Base-by-base conservation (phyloP, 2,888 invertebrate genomes). In the Gibbula magus region DNA sequence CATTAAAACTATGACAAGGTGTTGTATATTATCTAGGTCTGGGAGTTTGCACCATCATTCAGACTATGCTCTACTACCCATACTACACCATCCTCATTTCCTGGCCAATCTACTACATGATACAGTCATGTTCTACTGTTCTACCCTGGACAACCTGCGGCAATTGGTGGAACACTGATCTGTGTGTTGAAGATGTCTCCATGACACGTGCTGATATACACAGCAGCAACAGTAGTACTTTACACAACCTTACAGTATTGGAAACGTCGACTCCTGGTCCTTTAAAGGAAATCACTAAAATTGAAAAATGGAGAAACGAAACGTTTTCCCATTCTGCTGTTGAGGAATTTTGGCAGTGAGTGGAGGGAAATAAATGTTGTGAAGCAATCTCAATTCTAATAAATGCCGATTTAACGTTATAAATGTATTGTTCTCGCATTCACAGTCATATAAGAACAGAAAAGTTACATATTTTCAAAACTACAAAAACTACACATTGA, bases 71-170 rank as follows among this genome's bases (percentile, higher is more conserved):
- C n/a, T 22, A 20, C 22, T n/a, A n/a, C 25, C 20, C 25, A 0
- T 77, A 54, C 76, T 79, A 77, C 45, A 76, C 22, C 53, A 76
- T 77, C 35, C 22, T 79, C 16, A 53, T 79, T 8, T 32, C 66
- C 10, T 79, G 76, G 75, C 45, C 66, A 3, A 32, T 79, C 18
- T 76, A 79, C 52, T 79, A 79, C 56, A 56, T 77, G 20, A 56
- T 20, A 0, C n/a, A 54, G 25, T 79, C 79, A n/a, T 76, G 52
- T 25, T 66, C 20, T 18, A 16, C 77, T 16, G 45, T 22, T 18
- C 56, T 79, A 10, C 79, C 79, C 18, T 79, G 79, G 76, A 76
- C 79, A 39, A 77, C 76, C 7, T 79, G 79, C 29, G 79, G 52
- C 18, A 77, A 79, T 16, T n/a, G 35, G 32, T 79, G 79, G 79